Conservation (phyloP, 2,113 vertebrate genomes). For the Heterotilapia buettikoferi region DNA sequence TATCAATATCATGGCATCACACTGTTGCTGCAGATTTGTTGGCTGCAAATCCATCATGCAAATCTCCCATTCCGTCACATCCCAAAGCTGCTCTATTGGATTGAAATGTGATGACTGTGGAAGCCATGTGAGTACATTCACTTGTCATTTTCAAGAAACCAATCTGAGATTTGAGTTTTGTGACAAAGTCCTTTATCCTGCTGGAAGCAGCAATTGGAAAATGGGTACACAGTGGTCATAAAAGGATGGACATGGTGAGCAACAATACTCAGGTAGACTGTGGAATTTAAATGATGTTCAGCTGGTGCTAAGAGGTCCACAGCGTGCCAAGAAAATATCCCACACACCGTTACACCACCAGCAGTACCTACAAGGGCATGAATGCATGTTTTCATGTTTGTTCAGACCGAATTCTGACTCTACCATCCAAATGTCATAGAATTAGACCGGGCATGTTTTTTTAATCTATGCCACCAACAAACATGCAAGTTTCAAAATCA, state of each 20-base stretch:
- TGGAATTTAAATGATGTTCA: background rate
- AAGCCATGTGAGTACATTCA: background rate
- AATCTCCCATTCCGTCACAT: background rate
- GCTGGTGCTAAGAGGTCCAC: background rate
- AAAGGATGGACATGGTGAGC: background rate
- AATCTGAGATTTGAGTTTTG: background rate
- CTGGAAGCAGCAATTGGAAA: background rate
- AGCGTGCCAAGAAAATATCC: background rate
- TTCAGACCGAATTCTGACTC: background rate
- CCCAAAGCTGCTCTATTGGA: background rate
- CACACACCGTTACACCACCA: background rate
- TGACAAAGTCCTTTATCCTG: background rate
- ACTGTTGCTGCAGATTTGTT: background rate
- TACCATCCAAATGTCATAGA: background rate
- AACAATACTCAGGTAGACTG: background rate
- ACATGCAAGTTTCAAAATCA: background rate
- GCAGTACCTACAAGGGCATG: background rate
- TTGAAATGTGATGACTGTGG: background rate
- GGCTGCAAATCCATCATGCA: background rate
- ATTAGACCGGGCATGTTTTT: accelerated
- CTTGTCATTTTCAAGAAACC: background rate
- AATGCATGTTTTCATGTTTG: background rate
- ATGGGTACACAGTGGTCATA: background rate
- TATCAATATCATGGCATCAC: background rate
- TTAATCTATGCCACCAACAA: background rate